Base-by-base conservation (phyloP, 2,113 vertebrate genomes). In the Pluvialis apricaria region DNA sequence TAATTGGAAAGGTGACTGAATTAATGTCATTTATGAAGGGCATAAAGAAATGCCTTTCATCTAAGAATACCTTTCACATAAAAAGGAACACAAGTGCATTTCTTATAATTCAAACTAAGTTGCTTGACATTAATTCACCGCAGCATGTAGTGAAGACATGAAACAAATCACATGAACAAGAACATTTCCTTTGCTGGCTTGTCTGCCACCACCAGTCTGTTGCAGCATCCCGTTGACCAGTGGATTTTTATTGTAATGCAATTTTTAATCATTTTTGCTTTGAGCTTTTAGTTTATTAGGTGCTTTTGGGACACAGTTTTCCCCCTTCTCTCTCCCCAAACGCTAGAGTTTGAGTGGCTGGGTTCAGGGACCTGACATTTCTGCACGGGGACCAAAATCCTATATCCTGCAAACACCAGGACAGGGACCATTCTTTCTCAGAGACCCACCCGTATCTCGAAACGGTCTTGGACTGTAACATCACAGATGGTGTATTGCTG, bases 241-340 rank as follows among this genome's bases (percentile, higher is more conserved):
- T 14, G 22, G 8, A 10, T 26, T 36, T 64, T 77, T 42, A 14
- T 36, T 60, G 29, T 32, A 26, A 60, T 11, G 3, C 36, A 19
- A 31, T 54, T 71, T 60, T 66, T 10, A n/a, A 42, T 65, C 14
- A 14, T 29, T 44, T 70, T 82, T 71, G 10, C 42, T 55, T 79
- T 68, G 11, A 72, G 16, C 5, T 88, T 83, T 83, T 55, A 32
- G 19, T 62, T 49, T 73, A 44, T 24, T 68, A 34, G 12, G 24
- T 34, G 13, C 16, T 55, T 38, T 42, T 16, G 10, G 15, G 32
- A 80, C 4, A 45, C 3, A n/a, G 9, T 47, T 15, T 76, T 32
- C 22, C 10, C 5, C 2, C 3, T 44, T 7, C 9, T 44, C 6
- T 61, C 18, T 4, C 6, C 12, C 5, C 16, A 47, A 29, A 20